Conservation (phyloP, 1,140 invertebrate genomes). For the Tetramorium alpestre region DNA sequence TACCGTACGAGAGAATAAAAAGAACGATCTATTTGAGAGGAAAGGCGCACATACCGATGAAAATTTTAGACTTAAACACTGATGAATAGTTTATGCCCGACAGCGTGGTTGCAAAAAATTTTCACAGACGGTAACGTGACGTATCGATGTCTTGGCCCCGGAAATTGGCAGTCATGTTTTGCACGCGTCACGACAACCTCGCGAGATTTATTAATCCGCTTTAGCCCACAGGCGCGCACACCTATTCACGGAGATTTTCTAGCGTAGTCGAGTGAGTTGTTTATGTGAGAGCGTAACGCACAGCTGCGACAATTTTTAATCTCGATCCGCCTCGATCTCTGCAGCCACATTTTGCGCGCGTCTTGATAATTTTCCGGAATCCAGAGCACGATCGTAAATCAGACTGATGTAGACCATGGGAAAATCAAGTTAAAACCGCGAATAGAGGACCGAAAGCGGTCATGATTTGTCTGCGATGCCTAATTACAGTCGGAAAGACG, state of each 20-base stretch:
- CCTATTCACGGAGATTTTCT: constrained; percentile 9
- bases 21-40: background rate
- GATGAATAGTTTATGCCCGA: constrained; percentile 8
- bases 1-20: background rate
- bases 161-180: constrained; percentile 29
- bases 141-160: constrained; percentile 45
- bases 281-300: constrained; percentile 43
- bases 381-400: constrained; percentile 78
- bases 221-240: constrained; percentile 10
- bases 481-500: constrained; percentile 76
- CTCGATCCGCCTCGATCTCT: background rate
- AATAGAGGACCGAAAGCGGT: constrained; percentile 16
- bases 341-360: constrained; percentile 71
- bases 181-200: constrained; percentile 1
- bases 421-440: constrained; percentile 73
- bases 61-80: constrained; percentile 43
- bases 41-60: background rate
- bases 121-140: constrained; percentile 8
- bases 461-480: constrained; percentile 77
- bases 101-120: background rate
- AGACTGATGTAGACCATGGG: constrained; percentile 78
- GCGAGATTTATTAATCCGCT: constrained; percentile 48
- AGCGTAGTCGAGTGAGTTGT: background rate
- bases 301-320: constrained; percentile 31
- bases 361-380: constrained; percentile 80